These are phyloP conservation scores for Chaetorhynchus papuensis DNA, from an alignment of 2,113 vertebrate species.

Conservation along the genomic window DNA sequence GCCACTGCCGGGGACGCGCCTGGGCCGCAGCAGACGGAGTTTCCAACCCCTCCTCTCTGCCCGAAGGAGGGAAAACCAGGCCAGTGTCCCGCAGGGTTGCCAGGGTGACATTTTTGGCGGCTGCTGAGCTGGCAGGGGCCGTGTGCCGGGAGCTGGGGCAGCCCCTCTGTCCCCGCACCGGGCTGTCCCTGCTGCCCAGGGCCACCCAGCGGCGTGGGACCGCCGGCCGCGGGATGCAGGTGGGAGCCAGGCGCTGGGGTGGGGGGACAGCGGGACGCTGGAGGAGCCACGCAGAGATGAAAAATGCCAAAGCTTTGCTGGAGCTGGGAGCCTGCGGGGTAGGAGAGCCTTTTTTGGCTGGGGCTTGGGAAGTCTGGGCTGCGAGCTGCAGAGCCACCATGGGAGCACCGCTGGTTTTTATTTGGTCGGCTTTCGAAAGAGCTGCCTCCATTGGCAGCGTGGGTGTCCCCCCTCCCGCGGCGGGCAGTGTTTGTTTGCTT, in stretches of 20 bases:
- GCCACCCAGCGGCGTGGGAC: background rate
- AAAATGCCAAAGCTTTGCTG: background rate
- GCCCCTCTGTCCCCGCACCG: background rate
- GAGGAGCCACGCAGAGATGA: background rate
- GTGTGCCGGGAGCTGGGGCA: background rate
- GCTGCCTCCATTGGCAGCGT: background rate
- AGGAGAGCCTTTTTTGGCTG: background rate
- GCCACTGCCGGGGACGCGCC: background rate
- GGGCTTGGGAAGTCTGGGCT: background rate
- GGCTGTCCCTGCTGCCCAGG: background rate
- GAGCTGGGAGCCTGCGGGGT: background rate
- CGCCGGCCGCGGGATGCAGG: background rate
- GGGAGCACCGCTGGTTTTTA: background rate
- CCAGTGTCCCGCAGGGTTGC: background rate
- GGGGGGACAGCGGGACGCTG: background rate
- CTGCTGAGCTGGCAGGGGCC: background rate
- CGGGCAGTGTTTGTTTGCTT: conserved; percentile 10
- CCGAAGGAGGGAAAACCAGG: background rate
- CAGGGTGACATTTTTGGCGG: background rate
- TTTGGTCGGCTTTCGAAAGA: conserved; percentile 21
- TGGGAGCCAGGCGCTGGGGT: background rate
- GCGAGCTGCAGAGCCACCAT: background rate
- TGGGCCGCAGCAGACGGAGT: fast-evolving
- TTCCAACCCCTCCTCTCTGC: background rate
- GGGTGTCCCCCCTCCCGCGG: background rate